Evolutionary conservation across 2,888 invertebrate species (phyloP), one percentile per base, ranked within the genome.

Genomic region (Onthophagus sagittarius): DNA sequence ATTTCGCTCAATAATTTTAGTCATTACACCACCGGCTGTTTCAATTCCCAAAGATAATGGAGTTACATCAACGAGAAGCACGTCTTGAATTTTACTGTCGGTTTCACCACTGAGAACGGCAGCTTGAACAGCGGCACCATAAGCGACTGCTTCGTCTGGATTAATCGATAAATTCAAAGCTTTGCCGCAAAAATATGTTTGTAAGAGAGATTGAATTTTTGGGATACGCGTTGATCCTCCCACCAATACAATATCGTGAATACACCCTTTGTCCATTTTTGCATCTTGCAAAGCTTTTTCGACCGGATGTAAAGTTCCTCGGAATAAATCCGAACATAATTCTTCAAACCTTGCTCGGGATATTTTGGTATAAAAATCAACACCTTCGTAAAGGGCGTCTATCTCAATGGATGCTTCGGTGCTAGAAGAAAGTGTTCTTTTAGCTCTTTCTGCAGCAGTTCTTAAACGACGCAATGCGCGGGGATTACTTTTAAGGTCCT

Each of bases 91-190:
- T 23, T 23, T 23, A 23, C 23, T 23, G 3, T 23, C 23, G 23
- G 23, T 23, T 23, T 23, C 23, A 23, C 23, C 23, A 3, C 23
- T 23, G 23, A 23, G 23, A 23, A 23, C 23, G 23, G 23, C 23
- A 2, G 23, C 23, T 23, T 23, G 23, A 3, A 23, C 23, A 23
- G 93, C 92, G 0, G 93, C 93, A 13, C 93, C 93, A 80, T 92
- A 93, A 0, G 94, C 94, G 1, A 94, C 93, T 0, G 93, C 94
- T 82, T 94, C 94, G 79, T 94, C 94, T 0, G 94, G 93, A 81
- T 94, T 93, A 81, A 94, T 93, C 63, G 92, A 92, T 63, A 92
- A 86, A 82, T 93, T 93, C 13, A 94, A 85, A 84, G 23, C 23
- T 23, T 23, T 23, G 23, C 23, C 23, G 23, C 23, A 23, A 23